Base-by-base conservation (phyloP, 2,888 invertebrate genomes). In the Parochlus steinenii region DNA sequence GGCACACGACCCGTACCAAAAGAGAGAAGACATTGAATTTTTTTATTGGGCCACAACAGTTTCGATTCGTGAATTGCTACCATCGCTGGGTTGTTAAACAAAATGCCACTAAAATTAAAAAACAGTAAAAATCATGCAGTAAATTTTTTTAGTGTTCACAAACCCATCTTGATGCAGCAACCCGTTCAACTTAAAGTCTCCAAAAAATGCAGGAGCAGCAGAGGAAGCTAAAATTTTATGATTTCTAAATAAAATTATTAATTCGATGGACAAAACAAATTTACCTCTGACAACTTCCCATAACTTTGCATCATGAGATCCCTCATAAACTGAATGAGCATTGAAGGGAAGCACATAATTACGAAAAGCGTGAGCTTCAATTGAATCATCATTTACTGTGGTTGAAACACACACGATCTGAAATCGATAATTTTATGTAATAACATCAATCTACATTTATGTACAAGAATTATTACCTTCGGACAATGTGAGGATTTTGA, bases 131-230 rank as follows among this genome's bases (percentile, higher is more conserved):
- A 33, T 8, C 10, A 31, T 8, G 36, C 20, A 38, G 22, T 34
- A 11, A 28, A 39, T 18, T 14, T 25, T 17, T 5, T 14, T 40
- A 17, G 4, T 19, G 3, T 28, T 18, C 19, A 30, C 11, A 25
- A 22, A 23, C 31, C 6, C 49, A 71, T 34, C 71, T 63, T 76
- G 76, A 48, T 77, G 76, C 44, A 82, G 55, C 45, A 68, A 64
- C 7, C 74, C 73, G 37, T 72, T 72, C 14, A 76, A 61, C 43
- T 67, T 65, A 50, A 74, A 80, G 57, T 86, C 89, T 50, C 79
- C 74, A 61, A 87, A 92, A 63, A 87, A 89, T 0, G 83, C 81
- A 3, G 90, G 92, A 5, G 90, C 90, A 28, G 90, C 89, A 27
- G 87, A 82, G 1, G 86, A 86, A 1, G 90, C 90, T 44, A n/a